A percentile compares a stretch with the other conserved stretches of the same genome.
These are phyloP conservation scores for Drosophila willistoni DNA, from an alignment of 1,140 invertebrate genomes.

Conservation along the genomic window DNA sequence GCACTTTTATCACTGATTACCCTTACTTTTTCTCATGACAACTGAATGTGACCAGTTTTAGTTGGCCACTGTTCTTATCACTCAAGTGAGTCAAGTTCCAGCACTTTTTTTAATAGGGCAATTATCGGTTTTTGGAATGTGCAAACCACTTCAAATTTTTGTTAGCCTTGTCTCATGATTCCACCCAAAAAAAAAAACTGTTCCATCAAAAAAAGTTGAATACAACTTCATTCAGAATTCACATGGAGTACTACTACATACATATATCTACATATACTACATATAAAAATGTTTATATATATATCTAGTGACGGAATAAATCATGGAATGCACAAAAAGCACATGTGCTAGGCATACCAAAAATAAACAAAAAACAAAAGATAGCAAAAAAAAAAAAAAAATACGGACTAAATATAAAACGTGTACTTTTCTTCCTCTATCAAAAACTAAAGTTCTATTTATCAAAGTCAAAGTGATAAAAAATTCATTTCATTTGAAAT, in stretches of 20 bases:
- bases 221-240: conserved; percentile 26
- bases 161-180: neutral
- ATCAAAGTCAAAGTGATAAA: conserved; percentile 22
- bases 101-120: conserved; percentile 64
- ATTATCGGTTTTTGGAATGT: conserved; percentile 51
- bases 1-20: neutral
- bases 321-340: neutral
- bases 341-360: conserved; percentile 5
- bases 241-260: neutral
- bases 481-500: neutral
- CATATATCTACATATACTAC: too few relatives aligned
- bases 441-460: conserved; percentile 14
- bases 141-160: conserved; percentile 22
- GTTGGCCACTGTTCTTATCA: conserved; percentile 42
- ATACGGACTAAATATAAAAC: neutral
- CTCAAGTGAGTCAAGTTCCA: neutral
- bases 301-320: conserved; percentile 24
- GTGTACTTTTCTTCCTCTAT: neutral
- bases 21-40: neutral
- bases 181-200: too few relatives aligned
- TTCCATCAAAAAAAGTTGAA: neutral
- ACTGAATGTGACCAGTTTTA: neutral
- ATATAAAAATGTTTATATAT: conserved; percentile 19
- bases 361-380: neutral
- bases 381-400: neutral